Conservation (phyloP, 1,140 invertebrate species). For the Solenopsis invicta region DNA sequence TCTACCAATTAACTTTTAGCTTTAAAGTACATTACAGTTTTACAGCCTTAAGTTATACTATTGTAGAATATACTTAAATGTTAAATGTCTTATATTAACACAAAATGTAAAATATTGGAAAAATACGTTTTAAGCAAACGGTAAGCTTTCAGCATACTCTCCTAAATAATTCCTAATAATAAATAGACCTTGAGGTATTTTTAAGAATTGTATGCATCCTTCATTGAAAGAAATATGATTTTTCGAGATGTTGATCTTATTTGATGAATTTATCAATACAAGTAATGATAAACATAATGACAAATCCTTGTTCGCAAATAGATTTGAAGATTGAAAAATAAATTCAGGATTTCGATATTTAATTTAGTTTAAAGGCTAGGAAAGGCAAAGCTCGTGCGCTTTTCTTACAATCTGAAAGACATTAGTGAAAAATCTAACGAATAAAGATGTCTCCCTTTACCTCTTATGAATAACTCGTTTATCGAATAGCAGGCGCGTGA, state of each 20-base stretch:
- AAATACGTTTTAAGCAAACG: too few relatives aligned
- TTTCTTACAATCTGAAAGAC: constrained; percentile 23
- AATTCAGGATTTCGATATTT: constrained; percentile 30
- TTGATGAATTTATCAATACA: not conserved
- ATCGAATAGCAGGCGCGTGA: constrained; percentile 16
- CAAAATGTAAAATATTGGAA: too few relatives aligned
- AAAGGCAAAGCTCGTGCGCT: not conserved
- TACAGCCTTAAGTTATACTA: too few relatives aligned
- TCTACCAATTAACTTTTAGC: too few relatives aligned
- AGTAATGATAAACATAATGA: not conserved
- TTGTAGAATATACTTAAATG: too few relatives aligned
- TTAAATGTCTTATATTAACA: too few relatives aligned
- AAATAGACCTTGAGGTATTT: too few relatives aligned
- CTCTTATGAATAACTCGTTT: not conserved
- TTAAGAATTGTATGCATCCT: too few relatives aligned
- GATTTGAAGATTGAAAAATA: not conserved
- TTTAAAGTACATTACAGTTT: too few relatives aligned
- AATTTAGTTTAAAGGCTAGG: constrained; percentile 39
- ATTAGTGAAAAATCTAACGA: constrained; percentile 20
- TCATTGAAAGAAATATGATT: not conserved
- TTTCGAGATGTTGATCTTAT: not conserved
- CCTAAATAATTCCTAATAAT: too few relatives aligned
- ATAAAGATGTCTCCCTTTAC: constrained; percentile 2
- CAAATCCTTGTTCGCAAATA: not conserved
- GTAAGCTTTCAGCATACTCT: too few relatives aligned